Evolutionary conservation across 2,888 invertebrate genomes (phyloP), one percentile per base, ranked within the genome.

Genomic region (Koerneria pararmatus): DNA sequence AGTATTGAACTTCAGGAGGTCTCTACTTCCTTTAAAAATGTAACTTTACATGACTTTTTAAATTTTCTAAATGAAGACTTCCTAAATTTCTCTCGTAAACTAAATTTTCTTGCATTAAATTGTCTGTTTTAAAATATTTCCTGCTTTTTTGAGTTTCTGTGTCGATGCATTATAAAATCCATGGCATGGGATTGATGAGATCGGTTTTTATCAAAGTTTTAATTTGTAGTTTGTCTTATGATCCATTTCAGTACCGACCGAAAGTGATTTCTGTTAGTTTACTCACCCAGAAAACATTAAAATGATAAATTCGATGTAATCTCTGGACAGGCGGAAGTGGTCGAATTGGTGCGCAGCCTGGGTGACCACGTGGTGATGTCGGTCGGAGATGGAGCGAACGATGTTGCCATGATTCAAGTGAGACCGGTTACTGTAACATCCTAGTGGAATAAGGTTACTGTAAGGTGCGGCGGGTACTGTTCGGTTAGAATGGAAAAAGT

Each of bases 371-470:
- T 95, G 22, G 94, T 94, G 51, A 86, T 95, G 77, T 94, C 95
- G 0, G 93, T 95, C 78, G 95, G 95, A 3, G 95, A 95, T 85
- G 95, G 95, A 15, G 95, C 95, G 70, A 95, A 95, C 85, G 95
- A 95, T 86, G 95, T 95, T 65, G 95, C 95, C 32, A 95, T 95
- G 95, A 95, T 95, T 74, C 92, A 92, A 85, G 82, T 81, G 37
- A 19, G 34, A 41, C 11, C 31, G 4, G 6, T 15, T 19, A 8
- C 41, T 41, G 41, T 41, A n/a, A n/a, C n/a, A n/a, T n/a, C n/a
- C n/a, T 11, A 46, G 46, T 46, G 46, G 46, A 15, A n/a, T n/a
- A 11, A 46, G 15, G 11, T 5, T 31, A n/a, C n/a, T n/a, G n/a
- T n/a, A n/a, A n/a, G n/a, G n/a, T n/a, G n/a, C n/a, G n/a, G n/a